A percentile compares a stretch with the other conserved stretches of the same genome.
phyloP scores from a whole-genome alignment of 2,797 vertebrate genomes.

The Aldrovandia affinis region DNA sequence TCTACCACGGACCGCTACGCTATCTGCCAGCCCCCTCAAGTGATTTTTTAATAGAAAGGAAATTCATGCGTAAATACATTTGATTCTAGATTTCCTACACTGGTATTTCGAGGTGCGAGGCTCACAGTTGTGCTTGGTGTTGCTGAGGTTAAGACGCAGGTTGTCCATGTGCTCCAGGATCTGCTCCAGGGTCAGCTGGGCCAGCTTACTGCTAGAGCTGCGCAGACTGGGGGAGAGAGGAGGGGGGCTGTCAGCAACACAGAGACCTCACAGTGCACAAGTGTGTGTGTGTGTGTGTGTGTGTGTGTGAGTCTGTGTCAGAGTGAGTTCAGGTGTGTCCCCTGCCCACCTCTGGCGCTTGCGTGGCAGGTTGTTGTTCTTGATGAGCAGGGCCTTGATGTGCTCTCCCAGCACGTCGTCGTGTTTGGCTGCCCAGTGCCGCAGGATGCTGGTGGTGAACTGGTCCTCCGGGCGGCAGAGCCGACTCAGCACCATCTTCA shows the following conservation, averaged over 20 bases:
- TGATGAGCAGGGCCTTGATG: slow-evolving; percentile 94
- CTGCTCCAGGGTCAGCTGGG: slow-evolving; percentile 93
- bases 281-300: too few relatives aligned
- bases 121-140: slow-evolving; percentile 92
- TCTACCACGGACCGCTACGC: too few relatives aligned
- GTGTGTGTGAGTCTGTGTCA: background rate
- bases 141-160: slow-evolving; percentile 88
- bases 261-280: too few relatives aligned
- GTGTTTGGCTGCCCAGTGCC: slow-evolving; percentile 91
- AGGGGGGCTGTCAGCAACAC: background rate
- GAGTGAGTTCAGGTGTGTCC: background rate
- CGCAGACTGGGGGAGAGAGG: slow-evolving; percentile 75
- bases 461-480: slow-evolving; percentile 92
- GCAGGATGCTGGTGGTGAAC: slow-evolving; percentile 94
- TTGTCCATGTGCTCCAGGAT: slow-evolving; percentile 94
- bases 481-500: slow-evolving; percentile 95
- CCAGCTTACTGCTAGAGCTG: slow-evolving; percentile 94
- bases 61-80: too few relatives aligned
- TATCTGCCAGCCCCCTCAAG: too few relatives aligned
- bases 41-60: too few relatives aligned
- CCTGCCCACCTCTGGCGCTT: slow-evolving; percentile 88
- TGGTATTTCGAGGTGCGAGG: background rate
- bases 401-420: slow-evolving; percentile 90
- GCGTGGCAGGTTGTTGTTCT: slow-evolving; percentile 94
- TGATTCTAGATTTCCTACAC: too few relatives aligned